Evolutionary conservation across 2,797 vertebrate species (phyloP).

Genomic region (Arremon aurantiirostris): DNA sequence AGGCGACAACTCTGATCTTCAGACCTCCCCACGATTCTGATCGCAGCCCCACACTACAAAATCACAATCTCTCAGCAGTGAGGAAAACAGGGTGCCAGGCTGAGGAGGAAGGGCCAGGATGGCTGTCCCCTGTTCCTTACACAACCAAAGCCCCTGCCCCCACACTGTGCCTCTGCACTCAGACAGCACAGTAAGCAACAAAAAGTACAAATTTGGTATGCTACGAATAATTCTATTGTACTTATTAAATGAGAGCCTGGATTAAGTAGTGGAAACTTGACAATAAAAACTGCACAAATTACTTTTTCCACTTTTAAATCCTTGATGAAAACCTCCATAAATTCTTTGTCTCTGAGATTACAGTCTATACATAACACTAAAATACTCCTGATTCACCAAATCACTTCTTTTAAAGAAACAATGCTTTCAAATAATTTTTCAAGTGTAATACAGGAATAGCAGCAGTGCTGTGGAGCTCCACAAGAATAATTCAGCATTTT

Average conservation of each 20-base stretch:
- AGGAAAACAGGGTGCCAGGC: neutral
- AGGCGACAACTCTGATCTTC: neutral
- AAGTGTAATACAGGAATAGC: neutral
- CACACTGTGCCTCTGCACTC: neutral
- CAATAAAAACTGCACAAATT: neutral
- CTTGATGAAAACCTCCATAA: neutral
- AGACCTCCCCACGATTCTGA: neutral
- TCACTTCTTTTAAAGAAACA: neutral
- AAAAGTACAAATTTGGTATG: neutral
- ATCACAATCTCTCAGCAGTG: neutral
- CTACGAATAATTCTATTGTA: neutral
- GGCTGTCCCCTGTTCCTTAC: neutral
- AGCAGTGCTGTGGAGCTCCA: neutral
- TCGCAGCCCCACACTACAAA: neutral
- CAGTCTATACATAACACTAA: neutral
- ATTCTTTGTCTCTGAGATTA: neutral
- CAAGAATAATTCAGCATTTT: neutral
- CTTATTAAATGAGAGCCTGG: neutral
- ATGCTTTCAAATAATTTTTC: neutral
- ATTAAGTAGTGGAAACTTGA: neutral
- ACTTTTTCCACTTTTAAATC: neutral
- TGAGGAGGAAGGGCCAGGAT: neutral
- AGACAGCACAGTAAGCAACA: neutral
- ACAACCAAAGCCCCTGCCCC: neutral
- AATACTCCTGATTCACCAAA: neutral